Base-by-base conservation (phyloP, 1,140 invertebrate species). In the Leptonema lineaticorne region DNA sequence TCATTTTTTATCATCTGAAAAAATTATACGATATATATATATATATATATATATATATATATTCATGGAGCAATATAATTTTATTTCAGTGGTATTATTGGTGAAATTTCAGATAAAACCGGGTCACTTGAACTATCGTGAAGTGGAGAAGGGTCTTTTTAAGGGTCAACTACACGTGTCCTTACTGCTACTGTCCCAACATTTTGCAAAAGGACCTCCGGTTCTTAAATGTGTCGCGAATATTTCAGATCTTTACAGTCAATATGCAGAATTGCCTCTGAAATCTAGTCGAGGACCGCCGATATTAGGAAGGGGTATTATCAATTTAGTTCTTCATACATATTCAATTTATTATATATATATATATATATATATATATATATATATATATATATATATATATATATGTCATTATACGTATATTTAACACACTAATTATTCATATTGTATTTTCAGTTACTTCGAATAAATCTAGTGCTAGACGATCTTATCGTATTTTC, bases 221-320 rank as follows among this genome's bases (percentile, higher is more conserved):
- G 50, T 69, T 4, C 67, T 71, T 14, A 68, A 48, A 29, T 71
- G 70, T 59, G 41, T 63, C n/a, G 70, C 70, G 2, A 62, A 58
- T 9, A 60, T 71, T 33, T 56, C 62, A 29, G 41, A 71, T 50
- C 67, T 71, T 29, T 71, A 71, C 45, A 41, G 18, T 11, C 63
- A 68, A 29, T 33, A n/a, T 9, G 70, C 70, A 2, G 70, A 71
- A 50, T 45, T 71, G 28, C 56, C 64, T 9, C 67, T 71, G 1
- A 62, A 63, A 29, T 69, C 67, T 2, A 71, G 63, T 26, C 48
- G 67, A 33, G 67, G 62, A 7, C 65, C 62, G 7, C 70, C 67
- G 9, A 65, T 57, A 37, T 50, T 71, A 16, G 67, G 67, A 27
- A 68, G 67, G 67, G 70, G 70, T 71, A 48, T 16, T 29, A 18